phyloP scores from a whole-genome alignment of 2,797 vertebrate genomes.

The Oreonectes daqikongensis region DNA sequence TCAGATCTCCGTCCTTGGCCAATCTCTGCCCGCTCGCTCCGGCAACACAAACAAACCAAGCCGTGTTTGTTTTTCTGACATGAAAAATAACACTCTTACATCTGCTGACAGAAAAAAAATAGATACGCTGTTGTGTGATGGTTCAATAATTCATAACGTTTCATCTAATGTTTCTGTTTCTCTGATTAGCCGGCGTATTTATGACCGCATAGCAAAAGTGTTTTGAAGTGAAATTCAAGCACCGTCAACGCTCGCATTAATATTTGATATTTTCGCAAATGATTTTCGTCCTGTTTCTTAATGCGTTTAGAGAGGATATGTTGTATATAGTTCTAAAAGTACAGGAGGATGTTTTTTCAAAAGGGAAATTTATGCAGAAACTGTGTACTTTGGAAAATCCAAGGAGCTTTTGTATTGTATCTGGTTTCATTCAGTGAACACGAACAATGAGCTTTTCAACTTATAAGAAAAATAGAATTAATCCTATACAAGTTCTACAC shows the following conservation, averaged over 20 bases:
- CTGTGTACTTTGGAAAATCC: background rate
- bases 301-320: slow-evolving; percentile 7
- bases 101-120: slow-evolving; percentile 9
- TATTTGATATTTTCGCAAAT: slow-evolving; percentile 54
- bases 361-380: background rate
- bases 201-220: slow-evolving; percentile 39
- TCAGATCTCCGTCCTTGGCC: slow-evolving; percentile 12
- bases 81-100: slow-evolving; percentile 11
- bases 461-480: background rate
- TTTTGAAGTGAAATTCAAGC: slow-evolving; percentile 46
- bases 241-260: slow-evolving; percentile 40
- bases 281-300: slow-evolving; percentile 19
- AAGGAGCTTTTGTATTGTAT: background rate
- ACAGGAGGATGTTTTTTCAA: slow-evolving; percentile 7
- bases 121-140: slow-evolving; percentile 26
- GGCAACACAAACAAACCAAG: slow-evolving; percentile 20
- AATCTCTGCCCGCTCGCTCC: background rate
- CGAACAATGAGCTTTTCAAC: background rate
- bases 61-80: slow-evolving; percentile 24
- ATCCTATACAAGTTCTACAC: background rate
- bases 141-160: slow-evolving; percentile 54
- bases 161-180: slow-evolving; percentile 39
- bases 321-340: background rate
- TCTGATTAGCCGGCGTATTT: slow-evolving; percentile 26
- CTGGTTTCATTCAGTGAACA: background rate